Percentiles rank a stretch among this genome's conserved stretches.
Conservation (phyloP, 2,888 invertebrate genomes). For the Mamestra brassicae region DNA sequence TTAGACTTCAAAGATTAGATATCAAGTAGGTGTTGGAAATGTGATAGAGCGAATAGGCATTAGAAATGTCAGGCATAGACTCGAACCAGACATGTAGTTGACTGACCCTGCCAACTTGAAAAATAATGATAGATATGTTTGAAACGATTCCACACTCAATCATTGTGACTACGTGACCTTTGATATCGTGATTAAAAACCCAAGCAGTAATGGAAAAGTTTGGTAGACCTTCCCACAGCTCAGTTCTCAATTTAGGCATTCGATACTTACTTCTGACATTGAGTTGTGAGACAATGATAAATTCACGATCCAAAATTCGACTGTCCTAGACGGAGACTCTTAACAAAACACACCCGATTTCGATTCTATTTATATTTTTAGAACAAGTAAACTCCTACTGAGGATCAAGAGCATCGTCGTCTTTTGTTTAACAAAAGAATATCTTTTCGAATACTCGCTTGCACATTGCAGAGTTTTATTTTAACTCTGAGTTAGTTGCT, state of each 20-base stretch:
- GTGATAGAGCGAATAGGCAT: not conserved
- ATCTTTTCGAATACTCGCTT: too few relatives aligned
- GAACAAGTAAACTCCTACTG: not conserved
- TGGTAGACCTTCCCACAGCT: too few relatives aligned
- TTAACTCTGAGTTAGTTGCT: too few relatives aligned
- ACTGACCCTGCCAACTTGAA: not conserved
- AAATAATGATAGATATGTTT: not conserved
- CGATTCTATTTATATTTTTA: not conserved
- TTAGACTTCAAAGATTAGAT: not conserved
- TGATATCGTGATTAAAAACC: not conserved
- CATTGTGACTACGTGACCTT: not conserved
- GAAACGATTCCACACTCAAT: not conserved
- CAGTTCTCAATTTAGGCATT: not conserved
- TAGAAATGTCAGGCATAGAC: not conserved
- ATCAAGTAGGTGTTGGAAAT: slow-evolving; percentile 3
- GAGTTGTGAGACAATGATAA: too few relatives aligned
- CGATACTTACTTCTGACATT: not conserved
- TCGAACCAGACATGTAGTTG: not conserved
- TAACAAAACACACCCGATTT: not conserved
- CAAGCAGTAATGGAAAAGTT: not conserved
- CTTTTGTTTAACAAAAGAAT: not conserved
- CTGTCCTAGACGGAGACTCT: not conserved
- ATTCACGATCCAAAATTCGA: not conserved
- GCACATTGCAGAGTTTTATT: too few relatives aligned
- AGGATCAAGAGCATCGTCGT: too few relatives aligned